Conservation (phyloP, 2,888 invertebrate genomes). For the Sussaba pulchella region DNA sequence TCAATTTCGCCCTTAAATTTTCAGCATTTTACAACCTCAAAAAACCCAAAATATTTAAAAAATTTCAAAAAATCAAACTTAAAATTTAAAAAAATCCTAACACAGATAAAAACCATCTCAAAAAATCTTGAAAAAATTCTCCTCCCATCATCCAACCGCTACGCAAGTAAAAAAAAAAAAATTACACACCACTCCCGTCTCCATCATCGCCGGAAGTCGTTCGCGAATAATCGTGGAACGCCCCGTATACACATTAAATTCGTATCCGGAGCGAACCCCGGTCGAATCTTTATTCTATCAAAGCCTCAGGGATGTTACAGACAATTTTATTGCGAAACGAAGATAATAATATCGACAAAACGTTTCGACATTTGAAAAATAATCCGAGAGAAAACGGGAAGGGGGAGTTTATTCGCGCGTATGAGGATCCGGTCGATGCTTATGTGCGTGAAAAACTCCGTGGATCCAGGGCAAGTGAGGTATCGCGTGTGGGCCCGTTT, state of each 20-base stretch:
- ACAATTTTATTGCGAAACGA: not conserved
- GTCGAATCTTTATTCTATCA: slow-evolving; percentile 24
- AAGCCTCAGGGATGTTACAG: too few relatives aligned
- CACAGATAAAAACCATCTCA: too few relatives aligned
- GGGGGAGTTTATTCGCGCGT: slow-evolving; percentile 54
- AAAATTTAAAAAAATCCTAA: too few relatives aligned
- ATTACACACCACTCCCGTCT: too few relatives aligned
- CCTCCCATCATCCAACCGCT: too few relatives aligned
- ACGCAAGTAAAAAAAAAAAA: too few relatives aligned
- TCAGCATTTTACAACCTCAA: too few relatives aligned
- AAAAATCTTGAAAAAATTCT: too few relatives aligned
- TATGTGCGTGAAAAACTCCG: slow-evolving; percentile 43
- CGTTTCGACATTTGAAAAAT: slow-evolving; percentile 47
- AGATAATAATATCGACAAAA: slow-evolving; percentile 47
- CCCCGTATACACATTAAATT: not conserved
- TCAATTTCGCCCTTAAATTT: too few relatives aligned
- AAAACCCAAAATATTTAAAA: too few relatives aligned
- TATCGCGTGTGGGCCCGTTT: slow-evolving; percentile 67
- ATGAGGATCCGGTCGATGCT: slow-evolving; percentile 55
- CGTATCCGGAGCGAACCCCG: slow-evolving; percentile 37
- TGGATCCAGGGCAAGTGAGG: slow-evolving; percentile 66
- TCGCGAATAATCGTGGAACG: not conserved
- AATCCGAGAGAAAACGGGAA: slow-evolving; percentile 48
- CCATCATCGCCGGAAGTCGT: not conserved
- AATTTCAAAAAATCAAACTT: too few relatives aligned